These are phyloP conservation scores for Tachypleus tridentatus DNA, from an alignment of 1,140 invertebrate species.

Conservation along the genomic window DNA sequence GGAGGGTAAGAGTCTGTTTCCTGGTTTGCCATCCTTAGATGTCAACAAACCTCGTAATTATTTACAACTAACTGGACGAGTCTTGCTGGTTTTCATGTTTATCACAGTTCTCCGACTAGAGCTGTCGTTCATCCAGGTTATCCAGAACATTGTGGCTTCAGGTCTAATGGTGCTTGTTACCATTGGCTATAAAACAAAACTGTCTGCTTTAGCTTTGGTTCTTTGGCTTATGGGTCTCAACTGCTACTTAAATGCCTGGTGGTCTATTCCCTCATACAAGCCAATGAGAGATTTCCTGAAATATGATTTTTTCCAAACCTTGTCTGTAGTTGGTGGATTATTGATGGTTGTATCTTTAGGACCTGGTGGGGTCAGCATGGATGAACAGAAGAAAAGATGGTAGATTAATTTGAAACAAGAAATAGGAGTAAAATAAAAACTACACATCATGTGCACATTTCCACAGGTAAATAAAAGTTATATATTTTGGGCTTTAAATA, in stretches of 20 bases:
- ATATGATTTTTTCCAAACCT: conserved; percentile 99
- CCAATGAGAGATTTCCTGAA: conserved; percentile 85
- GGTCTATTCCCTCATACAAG: conserved; percentile 87
- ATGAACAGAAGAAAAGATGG: conserved; percentile 99
- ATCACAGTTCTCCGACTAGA: conserved; percentile 91
- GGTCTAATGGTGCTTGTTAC: conserved; percentile 91
- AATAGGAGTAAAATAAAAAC: too few relatives aligned
- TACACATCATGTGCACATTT: too few relatives aligned
- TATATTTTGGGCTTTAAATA: too few relatives aligned
- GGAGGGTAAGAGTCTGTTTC: conserved; percentile 81
- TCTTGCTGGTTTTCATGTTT: conserved; percentile 98
- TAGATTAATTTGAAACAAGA: conserved; percentile 33
- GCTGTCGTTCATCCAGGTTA: conserved; percentile 67
- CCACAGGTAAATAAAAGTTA: too few relatives aligned
- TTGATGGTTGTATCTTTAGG: conserved; percentile 96
- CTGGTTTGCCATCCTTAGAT: conserved; percentile 89
- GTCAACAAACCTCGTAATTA: conserved; percentile 98
- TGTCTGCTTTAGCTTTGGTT: conserved; percentile 89
- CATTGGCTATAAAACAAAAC: conserved; percentile 96
- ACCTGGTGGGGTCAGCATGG: conserved; percentile 97
- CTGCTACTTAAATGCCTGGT: conserved; percentile 96
- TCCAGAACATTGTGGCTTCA: conserved; percentile 76
- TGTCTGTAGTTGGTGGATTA: conserved; percentile 97
- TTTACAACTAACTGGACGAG: conserved; percentile 86
- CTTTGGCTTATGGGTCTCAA: conserved; percentile 65